These are phyloP conservation scores for Craterocephalus amniculus DNA, from an alignment of 2,797 vertebrate species.

Conservation along the genomic window DNA sequence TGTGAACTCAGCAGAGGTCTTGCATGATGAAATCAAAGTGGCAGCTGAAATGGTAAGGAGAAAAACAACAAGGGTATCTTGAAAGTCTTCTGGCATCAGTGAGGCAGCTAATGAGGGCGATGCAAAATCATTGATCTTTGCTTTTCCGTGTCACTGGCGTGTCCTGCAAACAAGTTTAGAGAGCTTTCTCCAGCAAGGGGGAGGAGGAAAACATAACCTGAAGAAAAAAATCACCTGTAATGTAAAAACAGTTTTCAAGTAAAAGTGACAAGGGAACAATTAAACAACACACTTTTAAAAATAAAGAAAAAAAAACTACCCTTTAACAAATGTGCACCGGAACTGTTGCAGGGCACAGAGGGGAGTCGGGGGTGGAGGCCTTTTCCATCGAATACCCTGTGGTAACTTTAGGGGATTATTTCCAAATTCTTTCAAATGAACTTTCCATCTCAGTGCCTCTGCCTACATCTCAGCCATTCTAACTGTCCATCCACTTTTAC, in stretches of 20 bases:
- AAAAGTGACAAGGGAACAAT: constrained; percentile 30
- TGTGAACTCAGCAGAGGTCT: constrained; percentile 94
- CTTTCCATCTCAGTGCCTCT: constrained; percentile 82
- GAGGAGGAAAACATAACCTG: constrained; percentile 8
- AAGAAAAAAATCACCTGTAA: constrained; percentile 8
- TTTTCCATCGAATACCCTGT: constrained; percentile 76
- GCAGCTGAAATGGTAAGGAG: constrained; percentile 88
- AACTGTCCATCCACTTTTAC: constrained; percentile 84
- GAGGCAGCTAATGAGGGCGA: constrained; percentile 67
- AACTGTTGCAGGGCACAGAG: constrained; percentile 44
- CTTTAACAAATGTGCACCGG: constrained; percentile 43
- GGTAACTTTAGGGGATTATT: constrained; percentile 84
- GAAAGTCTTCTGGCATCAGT: constrained; percentile 74
- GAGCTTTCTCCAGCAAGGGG: background rate
- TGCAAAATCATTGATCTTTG: constrained; percentile 65
- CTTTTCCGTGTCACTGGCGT: constrained; percentile 35
- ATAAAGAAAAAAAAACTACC: background rate
- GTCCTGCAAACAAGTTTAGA: constrained; percentile 25
- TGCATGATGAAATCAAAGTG: constrained; percentile 98
- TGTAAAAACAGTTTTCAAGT: constrained; percentile 15
- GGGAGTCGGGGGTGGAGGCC: constrained; percentile 65
- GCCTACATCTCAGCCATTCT: constrained; percentile 83
- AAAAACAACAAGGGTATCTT: constrained; percentile 84
- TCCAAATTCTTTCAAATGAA: constrained; percentile 84
- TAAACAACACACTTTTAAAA: constrained; percentile 12